These are phyloP conservation scores for Falcunculus frontatus DNA, from an alignment of 2,113 vertebrate species.

Conservation along the genomic window DNA sequence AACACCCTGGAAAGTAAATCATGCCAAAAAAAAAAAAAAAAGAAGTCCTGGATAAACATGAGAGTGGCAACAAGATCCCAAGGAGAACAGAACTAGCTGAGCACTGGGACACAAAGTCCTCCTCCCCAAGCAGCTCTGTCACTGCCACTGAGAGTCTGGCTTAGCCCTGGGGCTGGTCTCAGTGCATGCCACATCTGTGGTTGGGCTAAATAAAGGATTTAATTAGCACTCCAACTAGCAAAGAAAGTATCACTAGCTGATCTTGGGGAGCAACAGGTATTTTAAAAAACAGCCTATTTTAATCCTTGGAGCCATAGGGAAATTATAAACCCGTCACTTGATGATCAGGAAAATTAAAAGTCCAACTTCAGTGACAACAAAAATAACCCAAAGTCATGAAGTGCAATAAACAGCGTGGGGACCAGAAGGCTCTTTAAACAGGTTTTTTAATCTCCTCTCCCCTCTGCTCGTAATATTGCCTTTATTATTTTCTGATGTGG, in stretches of 20 bases:
- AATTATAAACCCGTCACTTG: conserved; percentile 1
- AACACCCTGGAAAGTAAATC: not conserved
- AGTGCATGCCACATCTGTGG: not conserved
- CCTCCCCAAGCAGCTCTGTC: not conserved
- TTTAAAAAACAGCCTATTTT: not conserved
- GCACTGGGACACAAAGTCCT: not conserved
- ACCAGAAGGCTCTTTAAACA: conserved; percentile 16
- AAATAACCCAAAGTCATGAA: not conserved
- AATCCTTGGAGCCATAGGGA: not conserved
- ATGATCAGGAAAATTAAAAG: conserved; percentile 12
- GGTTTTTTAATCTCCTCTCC: conserved; percentile 61
- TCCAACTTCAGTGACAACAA: not conserved
- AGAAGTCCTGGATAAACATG: not conserved
- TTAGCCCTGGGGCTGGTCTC: not conserved
- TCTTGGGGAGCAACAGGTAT: not conserved
- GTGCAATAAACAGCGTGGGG: conserved; percentile 10
- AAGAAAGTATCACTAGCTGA: not conserved
- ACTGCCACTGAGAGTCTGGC: not conserved
- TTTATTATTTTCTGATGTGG: conserved; percentile 66
- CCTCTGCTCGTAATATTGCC: conserved; percentile 27
- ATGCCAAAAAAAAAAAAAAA: not conserved
- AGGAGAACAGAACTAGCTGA: not conserved
- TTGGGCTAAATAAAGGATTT: not conserved
- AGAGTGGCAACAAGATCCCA: not conserved
- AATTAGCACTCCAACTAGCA: not conserved